Evolutionary conservation across 1,140 invertebrate genomes (phyloP), one percentile per base, ranked within the genome.

Genomic region (Meteorus sp.): DNA sequence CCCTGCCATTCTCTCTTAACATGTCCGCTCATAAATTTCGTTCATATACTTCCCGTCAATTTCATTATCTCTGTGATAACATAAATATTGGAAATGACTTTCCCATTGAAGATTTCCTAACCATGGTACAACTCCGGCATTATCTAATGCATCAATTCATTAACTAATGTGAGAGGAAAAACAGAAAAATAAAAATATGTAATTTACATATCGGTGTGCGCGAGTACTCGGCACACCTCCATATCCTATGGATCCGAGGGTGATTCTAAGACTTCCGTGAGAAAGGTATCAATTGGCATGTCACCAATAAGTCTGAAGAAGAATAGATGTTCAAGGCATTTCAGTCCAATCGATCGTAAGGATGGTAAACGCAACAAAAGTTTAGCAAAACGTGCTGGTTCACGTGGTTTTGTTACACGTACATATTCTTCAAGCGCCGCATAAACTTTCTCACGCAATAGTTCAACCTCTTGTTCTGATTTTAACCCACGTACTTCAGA

Each of bases 321-420:
- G 83, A 97, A 98, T 39, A 98, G 83, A 81, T 97, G 93, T 76
- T 98, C 95, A 66, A 93, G 83, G 81, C 95, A 97, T 81, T 98
- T 98, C 13, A 98, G 85, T 25, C 93, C 95, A 70, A 98, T 98
- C 56, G 95, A 97, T 48, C 96, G 85, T 15, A 99, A 84, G 2
- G 95, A 92, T 2, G 97, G 97, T 70, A 99, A 81, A 59, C 97
- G 89, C 43, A 99, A 81, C 56, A 98, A 80, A 4, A 99, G 80
- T 74, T 98, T 95, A 17, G 95, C 94, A 79, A 98, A 99, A 22
- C 97, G 85, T 4, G 94, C 94, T 23, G 94, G 89, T 72, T 99
- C 95, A 13, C 91, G 88, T 7, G 94, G 89, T 81, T 94, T 93
- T 54, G 87, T 86, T 3, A 86, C 84, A 64, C 92, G 88, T 61